Evolutionary conservation across 35 echinoderm and acorn worm genomes (phyloP).

Genomic region (Nesometra sesokonis): DNA sequence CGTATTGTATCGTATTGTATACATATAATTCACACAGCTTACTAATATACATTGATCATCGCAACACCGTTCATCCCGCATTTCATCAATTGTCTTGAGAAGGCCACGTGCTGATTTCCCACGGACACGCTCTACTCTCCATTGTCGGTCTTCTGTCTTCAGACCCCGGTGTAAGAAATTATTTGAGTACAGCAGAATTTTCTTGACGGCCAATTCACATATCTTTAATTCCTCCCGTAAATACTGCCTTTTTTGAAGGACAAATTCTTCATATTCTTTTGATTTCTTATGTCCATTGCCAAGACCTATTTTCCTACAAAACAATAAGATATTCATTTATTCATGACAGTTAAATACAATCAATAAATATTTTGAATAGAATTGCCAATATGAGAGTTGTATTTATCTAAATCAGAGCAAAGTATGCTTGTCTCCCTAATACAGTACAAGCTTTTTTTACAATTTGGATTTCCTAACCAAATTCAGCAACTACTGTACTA

Average conservation of each 20-base stretch:
- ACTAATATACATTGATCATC: slow-evolving; percentile 78
- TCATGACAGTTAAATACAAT: no score
- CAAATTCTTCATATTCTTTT: slow-evolving; percentile 91
- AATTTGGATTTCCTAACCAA: no score
- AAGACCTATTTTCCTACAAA: slow-evolving; percentile 67
- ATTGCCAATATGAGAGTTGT: no score
- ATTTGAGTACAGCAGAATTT: slow-evolving; percentile 88
- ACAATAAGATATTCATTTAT: no score
- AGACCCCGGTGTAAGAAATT: slow-evolving; percentile 94
- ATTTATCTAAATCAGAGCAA: no score
- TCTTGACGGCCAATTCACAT: slow-evolving; percentile 74
- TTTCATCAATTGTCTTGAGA: slow-evolving; percentile 36
- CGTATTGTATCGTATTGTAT: no score
- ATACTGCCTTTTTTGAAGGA: slow-evolving; percentile 57
- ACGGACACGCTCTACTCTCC: slow-evolving; percentile 41
- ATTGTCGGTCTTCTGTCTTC: slow-evolving; percentile 63
- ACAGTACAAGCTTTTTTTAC: no score
- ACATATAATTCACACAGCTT: background rate
- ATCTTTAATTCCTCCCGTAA: slow-evolving; percentile 67
- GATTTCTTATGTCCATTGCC: slow-evolving; percentile 90
- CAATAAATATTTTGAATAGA: no score
- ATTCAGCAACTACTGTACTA: no score
- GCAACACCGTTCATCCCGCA: slow-evolving; percentile 63
- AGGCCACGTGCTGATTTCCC: slow-evolving; percentile 30
- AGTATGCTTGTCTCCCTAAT: no score